These are phyloP conservation scores for Chaetogeoica ovagalla DNA, from an alignment of 2,888 invertebrate genomes.

Conservation along the genomic window DNA sequence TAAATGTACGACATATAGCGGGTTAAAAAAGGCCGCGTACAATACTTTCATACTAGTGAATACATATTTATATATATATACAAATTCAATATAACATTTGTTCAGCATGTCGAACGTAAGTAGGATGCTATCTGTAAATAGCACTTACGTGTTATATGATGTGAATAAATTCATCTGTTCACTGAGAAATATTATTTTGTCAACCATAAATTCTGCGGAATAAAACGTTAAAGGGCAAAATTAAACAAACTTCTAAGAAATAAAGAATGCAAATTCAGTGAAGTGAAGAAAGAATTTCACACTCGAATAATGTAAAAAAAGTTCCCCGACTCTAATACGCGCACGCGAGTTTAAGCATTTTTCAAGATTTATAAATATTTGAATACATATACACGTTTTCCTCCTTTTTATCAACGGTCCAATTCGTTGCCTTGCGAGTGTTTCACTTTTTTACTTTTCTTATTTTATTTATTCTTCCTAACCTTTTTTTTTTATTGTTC, in stretches of 20 bases:
- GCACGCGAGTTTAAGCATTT: slow-evolving; percentile 20
- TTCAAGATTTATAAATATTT: slow-evolving; percentile 49
- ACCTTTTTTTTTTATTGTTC: slow-evolving; percentile 18
- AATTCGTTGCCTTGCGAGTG: slow-evolving; percentile 23
- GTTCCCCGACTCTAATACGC: slow-evolving; percentile 2
- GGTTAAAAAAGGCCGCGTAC: too few species aligned
- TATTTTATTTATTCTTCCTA: slow-evolving; percentile 18
- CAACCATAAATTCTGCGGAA: neutral
- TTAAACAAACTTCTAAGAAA: slow-evolving; percentile 40
- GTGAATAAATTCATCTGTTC: neutral
- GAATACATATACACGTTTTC: slow-evolving; percentile 16
- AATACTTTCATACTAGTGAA: too few species aligned
- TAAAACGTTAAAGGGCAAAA: slow-evolving; percentile 29
- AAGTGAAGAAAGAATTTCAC: slow-evolving; percentile 41
- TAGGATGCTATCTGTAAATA: too few species aligned
- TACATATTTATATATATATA: too few species aligned
- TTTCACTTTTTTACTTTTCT: slow-evolving; percentile 29
- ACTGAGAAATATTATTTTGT: slow-evolving; percentile 13
- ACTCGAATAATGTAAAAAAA: slow-evolving; percentile 28
- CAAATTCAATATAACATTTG: too few species aligned
- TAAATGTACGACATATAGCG: too few species aligned
- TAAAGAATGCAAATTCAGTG: slow-evolving; percentile 41
- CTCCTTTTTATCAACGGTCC: slow-evolving; percentile 33
- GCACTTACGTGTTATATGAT: neutral
- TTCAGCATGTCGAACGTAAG: too few species aligned